Percentiles rank a stretch among this genome's conserved stretches.
Evolutionary conservation across 2,113 vertebrate species (phyloP).

Genomic region (Dendropsophus ebraccatus): DNA sequence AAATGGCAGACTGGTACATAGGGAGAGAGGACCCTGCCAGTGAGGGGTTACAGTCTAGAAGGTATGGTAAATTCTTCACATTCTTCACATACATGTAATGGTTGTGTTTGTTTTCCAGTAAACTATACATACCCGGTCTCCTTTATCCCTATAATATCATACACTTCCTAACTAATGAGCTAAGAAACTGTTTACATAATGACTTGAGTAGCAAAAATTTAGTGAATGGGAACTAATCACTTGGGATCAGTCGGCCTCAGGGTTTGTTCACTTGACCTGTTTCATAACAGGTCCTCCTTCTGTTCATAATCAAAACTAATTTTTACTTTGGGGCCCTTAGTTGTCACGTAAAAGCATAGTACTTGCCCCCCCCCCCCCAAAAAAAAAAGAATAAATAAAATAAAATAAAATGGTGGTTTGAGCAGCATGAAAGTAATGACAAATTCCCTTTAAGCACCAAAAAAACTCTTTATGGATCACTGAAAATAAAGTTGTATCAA

Average conservation of each 20-base stretch:
- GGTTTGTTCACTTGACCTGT: slow-evolving; percentile 15
- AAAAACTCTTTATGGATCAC: no score
- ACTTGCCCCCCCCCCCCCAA: not conserved
- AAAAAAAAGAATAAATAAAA: no score
- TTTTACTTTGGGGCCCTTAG: not conserved
- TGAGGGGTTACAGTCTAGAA: no score
- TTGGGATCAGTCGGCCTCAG: not conserved
- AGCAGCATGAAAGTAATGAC: no score
- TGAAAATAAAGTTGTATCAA: no score
- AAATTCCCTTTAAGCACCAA: no score
- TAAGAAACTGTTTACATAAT: not conserved
- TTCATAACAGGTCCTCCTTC: not conserved
- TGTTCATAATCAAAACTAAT: not conserved
- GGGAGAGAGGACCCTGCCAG: no score
- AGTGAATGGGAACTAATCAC: not conserved
- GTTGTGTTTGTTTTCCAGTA: not conserved
- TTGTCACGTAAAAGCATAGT: not conserved
- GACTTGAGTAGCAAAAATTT: not conserved
- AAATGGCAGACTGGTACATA: no score
- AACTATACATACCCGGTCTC: not conserved
- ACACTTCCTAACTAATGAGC: not conserved
- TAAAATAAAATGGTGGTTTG: no score
- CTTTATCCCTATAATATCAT: not conserved
- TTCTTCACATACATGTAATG: no score
- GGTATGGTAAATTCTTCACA: no score